phyloP scores from a whole-genome alignment of 2,113 vertebrate genomes.

The Thinocorus orbignyianus region DNA sequence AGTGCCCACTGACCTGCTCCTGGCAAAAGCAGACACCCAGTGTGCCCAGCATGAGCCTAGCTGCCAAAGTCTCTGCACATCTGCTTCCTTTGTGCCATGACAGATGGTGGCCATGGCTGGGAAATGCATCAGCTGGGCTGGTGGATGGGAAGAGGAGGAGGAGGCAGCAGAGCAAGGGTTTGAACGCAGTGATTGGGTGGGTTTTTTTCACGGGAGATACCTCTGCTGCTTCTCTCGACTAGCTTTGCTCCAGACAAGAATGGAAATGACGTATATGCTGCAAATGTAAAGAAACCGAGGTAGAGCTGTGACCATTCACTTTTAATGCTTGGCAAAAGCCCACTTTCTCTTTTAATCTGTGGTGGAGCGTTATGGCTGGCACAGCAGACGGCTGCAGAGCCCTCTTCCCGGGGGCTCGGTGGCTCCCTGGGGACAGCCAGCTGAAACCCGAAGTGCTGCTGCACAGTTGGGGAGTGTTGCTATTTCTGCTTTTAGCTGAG shows the following conservation, averaged over 20 bases:
- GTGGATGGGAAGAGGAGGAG: background rate
- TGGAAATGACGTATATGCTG: background rate
- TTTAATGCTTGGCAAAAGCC: background rate
- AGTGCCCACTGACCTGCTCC: background rate
- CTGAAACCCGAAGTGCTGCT: background rate
- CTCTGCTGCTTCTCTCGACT: background rate
- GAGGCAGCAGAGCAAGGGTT: background rate
- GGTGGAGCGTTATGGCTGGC: fast-evolving
- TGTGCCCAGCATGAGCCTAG: background rate
- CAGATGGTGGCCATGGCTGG: background rate
- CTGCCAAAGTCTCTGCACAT: background rate
- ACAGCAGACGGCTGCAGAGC: background rate
- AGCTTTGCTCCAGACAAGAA: background rate
- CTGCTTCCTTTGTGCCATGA: background rate
- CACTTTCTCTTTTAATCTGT: background rate
- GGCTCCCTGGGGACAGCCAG: background rate
- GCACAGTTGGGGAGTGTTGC: background rate
- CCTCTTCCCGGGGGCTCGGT: background rate
- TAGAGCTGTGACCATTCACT: background rate
- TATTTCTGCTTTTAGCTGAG: slow-evolving; percentile 23
- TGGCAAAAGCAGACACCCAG: background rate
- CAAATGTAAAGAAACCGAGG: background rate
- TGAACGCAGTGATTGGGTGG: background rate
- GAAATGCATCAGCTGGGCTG: background rate
- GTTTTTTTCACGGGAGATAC: background rate